These are phyloP conservation scores for Cichladusa arquata DNA, from an alignment of 2,113 vertebrate genomes.

Conservation along the genomic window DNA sequence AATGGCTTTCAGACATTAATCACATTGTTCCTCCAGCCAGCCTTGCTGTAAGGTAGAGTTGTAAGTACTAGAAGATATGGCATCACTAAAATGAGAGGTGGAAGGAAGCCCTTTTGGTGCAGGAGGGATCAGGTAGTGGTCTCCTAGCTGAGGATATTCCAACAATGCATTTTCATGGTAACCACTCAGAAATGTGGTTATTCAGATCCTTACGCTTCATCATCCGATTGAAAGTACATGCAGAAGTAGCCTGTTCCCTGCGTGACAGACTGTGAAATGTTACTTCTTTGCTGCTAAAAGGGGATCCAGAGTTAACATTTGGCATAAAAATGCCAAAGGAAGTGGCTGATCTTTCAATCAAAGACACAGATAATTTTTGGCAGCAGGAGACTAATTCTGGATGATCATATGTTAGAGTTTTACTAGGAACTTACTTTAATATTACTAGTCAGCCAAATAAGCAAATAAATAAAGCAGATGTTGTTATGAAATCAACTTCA, in stretches of 20 bases:
- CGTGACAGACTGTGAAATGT: neutral
- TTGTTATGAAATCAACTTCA: neutral
- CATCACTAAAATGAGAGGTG: neutral
- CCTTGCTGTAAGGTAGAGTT: neutral
- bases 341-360: neutral
- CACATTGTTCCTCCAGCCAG: neutral
- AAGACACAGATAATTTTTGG: neutral
- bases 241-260: neutral
- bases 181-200: neutral
- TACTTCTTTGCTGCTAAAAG: neutral
- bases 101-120: neutral
- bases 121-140: neutral
- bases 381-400: neutral
- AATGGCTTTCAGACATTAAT: neutral
- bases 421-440: neutral
- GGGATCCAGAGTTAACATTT: neutral
- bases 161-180: neutral
- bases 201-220: neutral
- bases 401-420: neutral
- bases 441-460: neutral
- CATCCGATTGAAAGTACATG: neutral
- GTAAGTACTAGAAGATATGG: neutral
- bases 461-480: neutral
- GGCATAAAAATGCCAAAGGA: neutral
- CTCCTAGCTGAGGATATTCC: neutral